A percentile compares a stretch with the other conserved stretches of the same genome.
Conservation (phyloP, 2,888 invertebrate genomes). For the Leptopilina drosophilae region DNA sequence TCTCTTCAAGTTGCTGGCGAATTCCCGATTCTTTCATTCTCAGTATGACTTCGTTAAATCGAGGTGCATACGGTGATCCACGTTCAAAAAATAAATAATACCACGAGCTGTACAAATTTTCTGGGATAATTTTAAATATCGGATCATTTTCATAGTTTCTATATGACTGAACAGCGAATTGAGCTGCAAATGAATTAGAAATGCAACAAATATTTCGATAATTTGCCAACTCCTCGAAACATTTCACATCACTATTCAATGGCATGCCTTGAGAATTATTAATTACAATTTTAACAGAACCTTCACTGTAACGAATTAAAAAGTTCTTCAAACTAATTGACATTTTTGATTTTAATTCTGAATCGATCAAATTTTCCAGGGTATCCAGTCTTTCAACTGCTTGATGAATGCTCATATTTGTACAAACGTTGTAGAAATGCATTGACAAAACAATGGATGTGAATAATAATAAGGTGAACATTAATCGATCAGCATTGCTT, state of each 20-base stretch:
- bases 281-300: neutral
- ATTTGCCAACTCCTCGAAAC: neutral
- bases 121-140: neutral
- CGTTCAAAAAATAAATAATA: neutral
- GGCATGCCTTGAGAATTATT: neutral
- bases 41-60: neutral
- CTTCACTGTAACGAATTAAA: neutral
- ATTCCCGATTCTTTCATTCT: constrained; percentile 1
- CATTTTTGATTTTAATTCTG: neutral
- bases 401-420: neutral
- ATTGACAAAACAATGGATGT: neutral
- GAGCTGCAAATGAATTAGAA: neutral
- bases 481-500: neutral
- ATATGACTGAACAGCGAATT: neutral
- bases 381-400: no score
- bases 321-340: neutral
- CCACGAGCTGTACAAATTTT: neutral
- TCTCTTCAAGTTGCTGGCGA: neutral
- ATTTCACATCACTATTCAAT: neutral
- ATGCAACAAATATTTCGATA: neutral
- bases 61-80: neutral
- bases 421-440: neutral
- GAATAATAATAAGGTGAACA: neutral
- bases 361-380: neutral
- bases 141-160: neutral